Base-by-base conservation (phyloP, 2,797 vertebrate genomes). In the Pseudopleuronectes americanus region DNA sequence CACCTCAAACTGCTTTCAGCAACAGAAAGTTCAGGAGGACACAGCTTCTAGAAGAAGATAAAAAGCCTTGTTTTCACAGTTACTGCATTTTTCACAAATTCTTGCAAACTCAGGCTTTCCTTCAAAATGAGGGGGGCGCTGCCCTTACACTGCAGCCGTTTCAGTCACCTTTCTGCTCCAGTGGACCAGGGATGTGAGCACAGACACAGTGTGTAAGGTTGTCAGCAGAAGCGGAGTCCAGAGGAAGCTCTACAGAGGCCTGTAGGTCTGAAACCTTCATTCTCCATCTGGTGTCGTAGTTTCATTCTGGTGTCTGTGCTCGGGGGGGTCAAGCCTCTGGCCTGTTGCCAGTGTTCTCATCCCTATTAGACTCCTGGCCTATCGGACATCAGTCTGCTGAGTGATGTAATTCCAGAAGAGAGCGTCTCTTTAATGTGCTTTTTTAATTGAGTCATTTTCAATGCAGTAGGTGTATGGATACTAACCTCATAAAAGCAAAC, bases 141-240 rank as follows among this genome's bases (percentile, higher is more conserved):
- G 55, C 26, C 53, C 60, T 48, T 66, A 79, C 41, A 36, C 60
- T 51, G 57, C 76, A 49, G 65, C 9, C 47, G 58, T 67, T 61
- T 76, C 76, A 74, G 84, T 89, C 85, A 86, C 89, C 81, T 90
- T 87, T 86, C 85, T 89, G 88, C 88, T 89, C 79, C 73, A 74
- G 56, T 88, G 84, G 78, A 61, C 70, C 76, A 71, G 21, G 61
- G 55, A 78, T 64, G 68, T 69, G 65, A 64, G 77, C 71, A 71
- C 62, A 64, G 65, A 48, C 14, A 4, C 38, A 22, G 61, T 77
- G 70, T 77, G 68, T 63, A 55, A 81, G 48, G 55, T 57, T 68
- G 72, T 78, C 65, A 48, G 67, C 76, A 66, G 71, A n/a, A 64
- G 71, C 52, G 57, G n/a, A n/a, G 47, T n/a, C 47, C 43, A 45